These are phyloP conservation scores for Eriocheir sinensis DNA, from an alignment of 1,140 invertebrate genomes.

Conservation along the genomic window DNA sequence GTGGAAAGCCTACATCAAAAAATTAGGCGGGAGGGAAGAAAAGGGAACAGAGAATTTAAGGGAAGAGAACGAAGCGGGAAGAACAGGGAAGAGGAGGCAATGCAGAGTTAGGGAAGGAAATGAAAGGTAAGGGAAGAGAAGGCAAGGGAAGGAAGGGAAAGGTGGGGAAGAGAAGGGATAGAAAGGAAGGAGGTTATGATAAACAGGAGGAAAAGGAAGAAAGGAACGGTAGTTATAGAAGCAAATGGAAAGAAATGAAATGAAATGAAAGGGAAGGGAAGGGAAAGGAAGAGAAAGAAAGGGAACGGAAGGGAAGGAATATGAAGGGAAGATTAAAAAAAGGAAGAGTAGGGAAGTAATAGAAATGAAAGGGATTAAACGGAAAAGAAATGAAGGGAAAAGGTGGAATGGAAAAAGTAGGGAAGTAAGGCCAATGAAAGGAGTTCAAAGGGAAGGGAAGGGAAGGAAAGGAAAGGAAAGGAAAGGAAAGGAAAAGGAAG, in stretches of 20 bases:
- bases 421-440: too few relatives aligned
- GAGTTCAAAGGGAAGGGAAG: not conserved
- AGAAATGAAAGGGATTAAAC: too few relatives aligned
- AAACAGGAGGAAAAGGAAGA: too few relatives aligned
- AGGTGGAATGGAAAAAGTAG: too few relatives aligned
- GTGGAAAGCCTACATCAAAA: too few relatives aligned
- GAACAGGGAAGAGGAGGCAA: not conserved
- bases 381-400: too few relatives aligned
- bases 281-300: not conserved
- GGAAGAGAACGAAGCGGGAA: not conserved
- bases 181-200: not conserved
- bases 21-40: too few relatives aligned
- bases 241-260: not conserved
- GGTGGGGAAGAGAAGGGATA: not conserved
- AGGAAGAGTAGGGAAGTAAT: not conserved
- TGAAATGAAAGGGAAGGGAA: not conserved
- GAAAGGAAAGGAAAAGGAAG: not conserved
- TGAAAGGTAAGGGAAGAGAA: not conserved
- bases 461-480: not conserved
- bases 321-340: not conserved
- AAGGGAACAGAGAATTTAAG: not conserved
- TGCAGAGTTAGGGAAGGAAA: not conserved
- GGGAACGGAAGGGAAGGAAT: not conserved
- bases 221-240: too few relatives aligned
- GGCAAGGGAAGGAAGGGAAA: not conserved